Base-by-base conservation (phyloP, 2,797 vertebrate genomes). In the Argentina silus region DNA sequence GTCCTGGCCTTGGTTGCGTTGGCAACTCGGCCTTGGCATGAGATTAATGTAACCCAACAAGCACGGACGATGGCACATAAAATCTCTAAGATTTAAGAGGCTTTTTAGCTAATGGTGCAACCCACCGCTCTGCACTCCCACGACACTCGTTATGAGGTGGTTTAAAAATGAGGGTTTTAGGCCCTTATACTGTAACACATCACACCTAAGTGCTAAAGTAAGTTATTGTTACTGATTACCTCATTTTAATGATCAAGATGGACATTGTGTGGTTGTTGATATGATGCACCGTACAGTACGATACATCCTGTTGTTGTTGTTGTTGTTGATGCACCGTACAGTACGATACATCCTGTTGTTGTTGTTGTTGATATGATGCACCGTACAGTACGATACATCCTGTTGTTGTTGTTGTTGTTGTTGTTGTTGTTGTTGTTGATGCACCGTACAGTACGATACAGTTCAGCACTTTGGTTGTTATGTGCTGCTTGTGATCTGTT, bases 1-100 rank as follows among this genome's bases (percentile, higher is more conserved):
- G 78, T 78, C 60, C 59, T 76, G 88, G 81, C 91, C 90, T 91
- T 91, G 90, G 90, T 91, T 89, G 90, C 85, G 73, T 75, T 85
- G 86, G 90, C 85, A 78, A 93, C 86, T 83, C 85, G 89, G 87
- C 83, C 85, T 69, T 48, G 17, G 51, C 70, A 69, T 80, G 44
- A 70, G 27, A 61, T 70, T 70, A 73, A 53, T 1, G 61, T 79
- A 80, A 77, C 69, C 83, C 61, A 74, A 65, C 67, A 61, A 79
- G 64, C 44, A 73, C 43, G n/a, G 55, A 80, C 73, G 69, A 78
- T 0, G 7, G 71, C 48, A 77, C 69, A 67, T 53, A 55, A 42
- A 80, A 73, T 78, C 64, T 43, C 55, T 42, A 21, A 60, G 65
- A 74, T 66, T 81, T 66, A 71, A 67, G 47, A 48, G 69, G 27